Conservation (phyloP, 2,797 vertebrate genomes). For the Paguma larvata region DNA sequence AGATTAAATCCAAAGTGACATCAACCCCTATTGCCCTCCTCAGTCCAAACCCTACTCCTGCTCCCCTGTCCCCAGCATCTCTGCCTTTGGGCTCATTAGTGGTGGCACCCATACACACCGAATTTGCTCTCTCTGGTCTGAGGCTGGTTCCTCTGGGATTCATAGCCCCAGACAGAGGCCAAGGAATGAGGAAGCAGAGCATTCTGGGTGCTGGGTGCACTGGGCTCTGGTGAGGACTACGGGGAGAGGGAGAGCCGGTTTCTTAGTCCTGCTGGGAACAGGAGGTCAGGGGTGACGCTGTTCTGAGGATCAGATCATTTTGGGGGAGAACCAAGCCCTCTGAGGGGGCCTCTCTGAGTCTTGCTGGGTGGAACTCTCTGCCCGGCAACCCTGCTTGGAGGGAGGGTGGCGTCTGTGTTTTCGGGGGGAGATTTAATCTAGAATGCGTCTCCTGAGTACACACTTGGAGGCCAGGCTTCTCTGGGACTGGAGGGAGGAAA, state of each 20-base stretch:
- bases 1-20: not conserved
- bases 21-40: not conserved
- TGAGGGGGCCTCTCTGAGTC: not conserved
- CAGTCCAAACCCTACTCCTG: not conserved
- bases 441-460: not conserved
- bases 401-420: not conserved
- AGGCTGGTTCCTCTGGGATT: not conserved
- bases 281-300: not conserved
- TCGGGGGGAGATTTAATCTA: not conserved
- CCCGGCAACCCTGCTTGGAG: not conserved
- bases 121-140: not conserved
- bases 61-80: fast-evolving
- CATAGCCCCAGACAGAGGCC: not conserved
- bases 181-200: not conserved
- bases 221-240: not conserved
- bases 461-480: not conserved
- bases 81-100: not conserved
- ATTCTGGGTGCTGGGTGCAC: not conserved
- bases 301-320: not conserved
- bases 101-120: fast-evolving
- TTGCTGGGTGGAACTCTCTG: not conserved
- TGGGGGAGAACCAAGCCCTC: not conserved
- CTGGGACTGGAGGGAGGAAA: not conserved
- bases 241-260: slow-evolving; percentile 8
- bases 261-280: not conserved